phyloP scores from a whole-genome alignment of 2,797 vertebrate species.

The Enteromius trimaculatus region DNA sequence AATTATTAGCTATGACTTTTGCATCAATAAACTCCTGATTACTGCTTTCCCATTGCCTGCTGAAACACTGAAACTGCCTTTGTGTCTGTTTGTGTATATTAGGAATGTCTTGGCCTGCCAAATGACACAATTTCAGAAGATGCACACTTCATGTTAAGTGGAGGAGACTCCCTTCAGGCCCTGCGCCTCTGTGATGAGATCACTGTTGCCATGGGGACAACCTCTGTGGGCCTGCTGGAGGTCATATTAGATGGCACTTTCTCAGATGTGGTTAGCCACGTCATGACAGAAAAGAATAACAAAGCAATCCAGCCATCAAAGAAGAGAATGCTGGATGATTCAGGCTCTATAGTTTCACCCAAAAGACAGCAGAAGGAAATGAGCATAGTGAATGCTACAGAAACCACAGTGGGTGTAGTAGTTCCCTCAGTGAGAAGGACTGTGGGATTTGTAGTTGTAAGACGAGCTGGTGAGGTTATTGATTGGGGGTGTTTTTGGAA shows the following conservation, averaged over 20 bases:
- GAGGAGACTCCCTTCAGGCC: constrained; percentile 92
- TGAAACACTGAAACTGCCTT: not conserved
- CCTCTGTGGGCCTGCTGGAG: constrained; percentile 84
- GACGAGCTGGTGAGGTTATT: constrained; percentile 67
- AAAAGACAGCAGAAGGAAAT: constrained; percentile 48
- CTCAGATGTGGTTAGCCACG: constrained; percentile 79
- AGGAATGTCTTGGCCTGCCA: constrained; percentile 81
- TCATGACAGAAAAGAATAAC: constrained; percentile 60
- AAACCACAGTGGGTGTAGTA: constrained; percentile 18
- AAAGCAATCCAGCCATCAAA: not conserved
- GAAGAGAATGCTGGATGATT: constrained; percentile 62
- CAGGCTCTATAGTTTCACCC: not conserved
- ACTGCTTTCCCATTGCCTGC: not conserved
- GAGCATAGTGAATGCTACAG: not conserved
- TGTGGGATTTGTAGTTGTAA: constrained; percentile 65
- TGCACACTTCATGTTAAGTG: constrained; percentile 85
- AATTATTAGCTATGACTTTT: not conserved
- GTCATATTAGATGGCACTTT: constrained; percentile 83
- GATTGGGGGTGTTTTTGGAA: constrained; percentile 40
- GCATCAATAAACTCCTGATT: not conserved
- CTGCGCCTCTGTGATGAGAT: constrained; percentile 82
- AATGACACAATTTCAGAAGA: constrained; percentile 75
- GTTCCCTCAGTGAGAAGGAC: constrained; percentile 18
- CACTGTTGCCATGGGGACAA: constrained; percentile 72
- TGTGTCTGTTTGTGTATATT: constrained; percentile 43